phyloP scores from a whole-genome alignment of 1,140 invertebrate species.

The Amyelois transitella region DNA sequence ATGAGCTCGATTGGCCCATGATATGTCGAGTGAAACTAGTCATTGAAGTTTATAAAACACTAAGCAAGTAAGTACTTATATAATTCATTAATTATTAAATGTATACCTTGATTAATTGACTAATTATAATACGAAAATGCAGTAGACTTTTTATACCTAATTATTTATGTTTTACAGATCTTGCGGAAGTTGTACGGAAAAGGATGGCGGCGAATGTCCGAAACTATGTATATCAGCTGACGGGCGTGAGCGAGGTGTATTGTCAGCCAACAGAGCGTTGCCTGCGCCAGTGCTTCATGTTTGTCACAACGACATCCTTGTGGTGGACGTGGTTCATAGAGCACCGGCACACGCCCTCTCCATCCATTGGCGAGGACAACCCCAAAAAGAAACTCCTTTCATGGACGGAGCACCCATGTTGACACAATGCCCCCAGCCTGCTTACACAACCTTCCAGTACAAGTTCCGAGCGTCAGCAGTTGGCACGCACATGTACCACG shows the following conservation, averaged over 20 bases:
- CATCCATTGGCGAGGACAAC: slow-evolving; percentile 90
- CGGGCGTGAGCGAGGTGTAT: slow-evolving; percentile 80
- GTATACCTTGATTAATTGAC: too few relatives aligned
- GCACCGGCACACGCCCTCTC: slow-evolving; percentile 81
- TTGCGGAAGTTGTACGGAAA: slow-evolving; percentile 80
- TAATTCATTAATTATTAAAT: too few relatives aligned
- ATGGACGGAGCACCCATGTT: slow-evolving; percentile 91
- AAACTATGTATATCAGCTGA: slow-evolving; percentile 82
- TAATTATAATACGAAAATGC: too few relatives aligned
- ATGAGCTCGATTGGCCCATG: slow-evolving; percentile 86
- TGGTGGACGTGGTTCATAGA: slow-evolving; percentile 88
- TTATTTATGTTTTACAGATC: slow-evolving; percentile 63
- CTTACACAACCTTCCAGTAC: slow-evolving; percentile 88
- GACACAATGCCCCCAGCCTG: slow-evolving; percentile 89
- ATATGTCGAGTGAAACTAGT: slow-evolving; percentile 84
- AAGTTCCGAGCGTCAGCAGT: slow-evolving; percentile 82
- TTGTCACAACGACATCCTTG: slow-evolving; percentile 89
- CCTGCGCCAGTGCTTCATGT: slow-evolving; percentile 91
- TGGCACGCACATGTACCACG: slow-evolving; percentile 86
- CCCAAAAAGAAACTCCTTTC: slow-evolving; percentile 84
- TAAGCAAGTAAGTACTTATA: slow-evolving; percentile 76
- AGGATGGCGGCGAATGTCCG: slow-evolving; percentile 76
- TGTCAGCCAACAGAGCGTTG: slow-evolving; percentile 86
- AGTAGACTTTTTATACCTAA: too few relatives aligned
- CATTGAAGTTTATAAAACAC: slow-evolving; percentile 79